A percentile compares a stretch with the other conserved stretches of the same genome.
Evolutionary conservation across 2,113 vertebrate genomes (phyloP).

Genomic region (Gymnarchus niloticus): DNA sequence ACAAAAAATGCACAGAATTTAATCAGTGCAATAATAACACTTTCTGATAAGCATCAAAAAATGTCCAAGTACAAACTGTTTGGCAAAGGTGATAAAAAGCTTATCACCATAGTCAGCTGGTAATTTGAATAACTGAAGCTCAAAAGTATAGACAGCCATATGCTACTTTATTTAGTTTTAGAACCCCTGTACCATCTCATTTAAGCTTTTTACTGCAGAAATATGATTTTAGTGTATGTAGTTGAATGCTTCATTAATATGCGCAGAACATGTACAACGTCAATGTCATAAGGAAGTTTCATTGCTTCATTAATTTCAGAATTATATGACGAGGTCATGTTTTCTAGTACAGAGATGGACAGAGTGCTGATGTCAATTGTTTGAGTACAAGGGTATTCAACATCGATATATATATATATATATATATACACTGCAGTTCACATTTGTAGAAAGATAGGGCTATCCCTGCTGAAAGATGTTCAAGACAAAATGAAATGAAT

Average conservation of each 20-base stretch:
- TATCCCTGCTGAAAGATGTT: background rate
- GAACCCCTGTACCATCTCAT: constrained; percentile 15
- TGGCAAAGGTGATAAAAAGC: background rate
- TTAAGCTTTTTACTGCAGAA: background rate
- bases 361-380: background rate
- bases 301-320: background rate
- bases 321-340: background rate
- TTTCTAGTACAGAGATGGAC: background rate
- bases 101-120: background rate
- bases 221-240: background rate
- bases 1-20: background rate
- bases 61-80: background rate
- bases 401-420: too few relatives aligned
- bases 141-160: background rate
- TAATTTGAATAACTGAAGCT: background rate
- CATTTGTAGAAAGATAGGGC: background rate
- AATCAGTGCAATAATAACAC: background rate
- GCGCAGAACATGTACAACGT: background rate
- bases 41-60: background rate
- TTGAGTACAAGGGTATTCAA: background rate
- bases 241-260: background rate
- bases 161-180: background rate
- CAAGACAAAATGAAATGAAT: background rate
- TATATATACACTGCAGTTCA: background rate
- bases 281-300: background rate